Percentiles rank a stretch among this genome's conserved stretches.
Evolutionary conservation across 2,888 invertebrate genomes (phyloP).

Genomic region (Noctua fimbriata): DNA sequence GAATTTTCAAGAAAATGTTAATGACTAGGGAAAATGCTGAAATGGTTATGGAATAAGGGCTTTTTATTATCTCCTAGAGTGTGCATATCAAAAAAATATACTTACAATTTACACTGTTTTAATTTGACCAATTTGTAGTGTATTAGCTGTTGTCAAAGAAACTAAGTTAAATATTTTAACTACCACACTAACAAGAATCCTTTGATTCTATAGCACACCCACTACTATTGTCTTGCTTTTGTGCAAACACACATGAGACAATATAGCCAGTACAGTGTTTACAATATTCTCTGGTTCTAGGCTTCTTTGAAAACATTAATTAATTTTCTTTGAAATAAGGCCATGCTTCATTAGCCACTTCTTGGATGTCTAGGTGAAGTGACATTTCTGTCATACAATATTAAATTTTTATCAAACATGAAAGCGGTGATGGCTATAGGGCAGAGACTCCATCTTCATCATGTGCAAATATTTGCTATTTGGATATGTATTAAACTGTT

Average conservation of each 20-base stretch:
- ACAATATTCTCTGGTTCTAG: constrained; percentile 36
- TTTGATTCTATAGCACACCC: constrained; percentile 9
- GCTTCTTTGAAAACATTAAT: constrained; percentile 38
- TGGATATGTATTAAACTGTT: constrained; percentile 22
- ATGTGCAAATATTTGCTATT: background rate
- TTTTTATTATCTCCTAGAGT: background rate
- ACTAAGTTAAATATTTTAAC: background rate
- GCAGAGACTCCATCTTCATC: constrained; percentile 1
- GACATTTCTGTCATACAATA: background rate
- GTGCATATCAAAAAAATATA: background rate
- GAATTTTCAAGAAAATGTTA: background rate
- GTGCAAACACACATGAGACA: constrained; percentile 22
- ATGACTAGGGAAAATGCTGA: background rate
- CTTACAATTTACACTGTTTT: constrained; percentile 2
- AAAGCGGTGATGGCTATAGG: constrained; percentile 5
- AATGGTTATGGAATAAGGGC: background rate
- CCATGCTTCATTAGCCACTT: background rate
- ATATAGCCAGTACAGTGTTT: constrained; percentile 29
- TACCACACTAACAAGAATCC: constrained; percentile 19
- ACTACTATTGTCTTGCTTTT: constrained; percentile 20
- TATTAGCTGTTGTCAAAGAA: background rate
- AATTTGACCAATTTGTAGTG: background rate
- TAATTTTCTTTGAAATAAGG: constrained; percentile 37
- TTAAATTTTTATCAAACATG: constrained; percentile 5
- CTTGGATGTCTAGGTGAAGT: constrained; percentile 21